A percentile compares a stretch with the other conserved stretches of the same genome.
These are phyloP conservation scores for Harpalus rubripes DNA, from an alignment of 2,888 invertebrate genomes.

Conservation along the genomic window DNA sequence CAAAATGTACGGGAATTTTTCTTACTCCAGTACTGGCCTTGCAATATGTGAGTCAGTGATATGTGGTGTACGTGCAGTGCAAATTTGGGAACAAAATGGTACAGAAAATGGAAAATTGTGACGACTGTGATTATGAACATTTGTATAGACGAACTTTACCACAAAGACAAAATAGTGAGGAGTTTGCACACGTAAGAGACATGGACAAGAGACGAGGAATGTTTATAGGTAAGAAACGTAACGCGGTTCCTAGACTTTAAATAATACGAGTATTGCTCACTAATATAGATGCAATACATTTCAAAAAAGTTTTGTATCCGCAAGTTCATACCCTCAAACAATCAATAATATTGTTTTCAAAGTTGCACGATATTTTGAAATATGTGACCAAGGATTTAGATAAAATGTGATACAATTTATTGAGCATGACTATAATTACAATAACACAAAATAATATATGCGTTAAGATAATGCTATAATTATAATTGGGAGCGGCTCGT, in stretches of 20 bases:
- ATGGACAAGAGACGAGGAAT: slow-evolving; percentile 36
- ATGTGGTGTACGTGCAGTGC: neutral
- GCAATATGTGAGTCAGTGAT: neutral
- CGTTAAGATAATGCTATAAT: no score
- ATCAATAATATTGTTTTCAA: no score
- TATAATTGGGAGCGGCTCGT: no score
- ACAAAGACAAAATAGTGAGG: neutral
- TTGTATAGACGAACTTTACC: neutral
- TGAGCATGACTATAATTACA: no score
- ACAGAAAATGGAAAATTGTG: slow-evolving; percentile 5
- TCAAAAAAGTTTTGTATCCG: no score
- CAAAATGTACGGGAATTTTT: slow-evolving; percentile 10
- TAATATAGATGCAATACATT: no score
- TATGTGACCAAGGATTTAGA: no score
- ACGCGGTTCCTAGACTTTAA: neutral
- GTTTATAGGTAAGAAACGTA: slow-evolving; percentile 10
- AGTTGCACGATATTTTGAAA: no score
- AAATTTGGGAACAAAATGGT: neutral
- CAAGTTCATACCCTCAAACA: no score
- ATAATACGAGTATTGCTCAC: no score
- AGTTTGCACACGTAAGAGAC: neutral
- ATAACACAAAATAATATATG: no score
- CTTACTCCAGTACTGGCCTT: neutral
- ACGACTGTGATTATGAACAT: slow-evolving; percentile 21
- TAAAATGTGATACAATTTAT: no score